Evolutionary conservation across 2,797 vertebrate species (phyloP), one percentile per base, ranked within the genome.

Genomic region (Acestrorhynchus altus): DNA sequence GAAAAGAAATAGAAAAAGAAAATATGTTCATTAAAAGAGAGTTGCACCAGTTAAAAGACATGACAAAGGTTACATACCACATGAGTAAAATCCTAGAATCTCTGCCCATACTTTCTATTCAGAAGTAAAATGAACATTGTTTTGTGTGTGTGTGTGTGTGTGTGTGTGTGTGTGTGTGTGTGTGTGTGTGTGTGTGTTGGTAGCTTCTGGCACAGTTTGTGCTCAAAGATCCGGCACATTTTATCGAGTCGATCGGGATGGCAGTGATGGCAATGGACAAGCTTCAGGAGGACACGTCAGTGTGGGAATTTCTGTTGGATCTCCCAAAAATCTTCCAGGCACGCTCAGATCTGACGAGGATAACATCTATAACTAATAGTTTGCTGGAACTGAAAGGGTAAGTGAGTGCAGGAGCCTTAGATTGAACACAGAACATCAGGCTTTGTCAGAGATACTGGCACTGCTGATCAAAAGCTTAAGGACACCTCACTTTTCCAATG

Each of bases 231-330:
- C 89, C 92, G n/a, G 39, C 84, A 0, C 76, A 85, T 63, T 24
- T 84, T 42, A 8, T 89, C 24, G 56, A 56, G 1, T 1, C 40
- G 0, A 54, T 85, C 0, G 91, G 84, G 51, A 26, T 54, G 46
- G 51, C 28, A 0, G 1, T 93, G 71, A 8, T 76, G 71, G 31
- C 81, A 16, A 85, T 91, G 16, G 59, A 89, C 28, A 66, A 80
- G 26, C 83, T 94, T 59, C 94, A 95, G 79, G 86, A 88, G 28
- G 80, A 94, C 44, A 81, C 42, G 0, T 79, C 85, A 0, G 35
- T 95, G 51, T 94, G 92, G 92, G 91, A 94, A 8, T 80, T 51
- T 28, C 81, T 95, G 8, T 74, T 94, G 0, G 79, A 69, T 11
- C 6, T 93, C 35, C 92, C 93, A 2, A 49, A 83, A 18, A 18